phyloP scores from a whole-genome alignment of 1,140 invertebrate genomes.

The Zaprionus kolodkinae region DNA sequence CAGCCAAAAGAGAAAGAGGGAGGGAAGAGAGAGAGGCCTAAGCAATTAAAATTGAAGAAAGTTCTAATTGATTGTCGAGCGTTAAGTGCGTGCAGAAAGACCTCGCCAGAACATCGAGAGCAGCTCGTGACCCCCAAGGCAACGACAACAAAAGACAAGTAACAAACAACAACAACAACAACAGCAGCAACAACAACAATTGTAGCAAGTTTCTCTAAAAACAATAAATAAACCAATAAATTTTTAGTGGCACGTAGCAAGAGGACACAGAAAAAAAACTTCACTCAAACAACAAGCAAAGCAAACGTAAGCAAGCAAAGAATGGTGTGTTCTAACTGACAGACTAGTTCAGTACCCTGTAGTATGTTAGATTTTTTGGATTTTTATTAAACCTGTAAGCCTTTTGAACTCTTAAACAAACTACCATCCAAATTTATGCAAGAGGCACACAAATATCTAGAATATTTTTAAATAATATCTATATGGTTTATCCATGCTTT shows the following conservation, averaged over 20 bases:
- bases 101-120: slow-evolving; percentile 23
- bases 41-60: slow-evolving; percentile 55
- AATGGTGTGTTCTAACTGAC: not conserved
- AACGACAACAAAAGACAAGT: slow-evolving; percentile 10
- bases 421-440: too few species aligned
- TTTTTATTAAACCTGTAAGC: too few species aligned
- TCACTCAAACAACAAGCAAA: slow-evolving; percentile 35
- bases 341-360: not conserved
- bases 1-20: not conserved
- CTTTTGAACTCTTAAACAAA: too few species aligned
- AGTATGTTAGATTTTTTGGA: not conserved
- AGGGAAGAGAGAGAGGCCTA: not conserved
- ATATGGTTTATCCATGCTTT: too few species aligned
- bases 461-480: too few species aligned
- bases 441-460: too few species aligned
- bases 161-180: slow-evolving; percentile 16
- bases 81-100: slow-evolving; percentile 40
- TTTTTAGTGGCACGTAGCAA: slow-evolving; percentile 67
- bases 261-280: slow-evolving; percentile 45
- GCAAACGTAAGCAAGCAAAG: slow-evolving; percentile 11
- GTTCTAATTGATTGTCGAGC: slow-evolving; percentile 69
- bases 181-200: slow-evolving; percentile 27
- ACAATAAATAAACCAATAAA: slow-evolving; percentile 78
- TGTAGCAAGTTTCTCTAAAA: slow-evolving; percentile 59
- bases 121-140: slow-evolving; percentile 1